phyloP scores from a whole-genome alignment of 2,113 vertebrate species.

The Anas platyrhynchos region DNA sequence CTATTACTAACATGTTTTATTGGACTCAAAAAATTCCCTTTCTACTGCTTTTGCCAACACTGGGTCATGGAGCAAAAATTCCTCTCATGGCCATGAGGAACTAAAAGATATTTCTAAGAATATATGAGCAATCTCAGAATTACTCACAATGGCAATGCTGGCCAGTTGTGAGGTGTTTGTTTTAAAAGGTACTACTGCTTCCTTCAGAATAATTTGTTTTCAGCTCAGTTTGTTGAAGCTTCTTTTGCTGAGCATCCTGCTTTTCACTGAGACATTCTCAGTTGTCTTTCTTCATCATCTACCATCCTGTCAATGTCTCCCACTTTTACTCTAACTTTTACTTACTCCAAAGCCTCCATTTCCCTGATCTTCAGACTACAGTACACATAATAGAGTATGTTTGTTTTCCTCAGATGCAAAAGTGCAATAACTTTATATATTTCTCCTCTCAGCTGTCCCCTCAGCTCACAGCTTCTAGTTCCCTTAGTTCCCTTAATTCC shows the following conservation, averaged over 20 bases:
- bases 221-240: background rate
- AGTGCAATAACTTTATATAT: background rate
- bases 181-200: background rate
- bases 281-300: background rate
- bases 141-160: background rate
- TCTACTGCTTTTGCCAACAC: background rate
- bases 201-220: background rate
- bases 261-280: background rate
- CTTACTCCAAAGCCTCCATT: background rate
- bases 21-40: background rate
- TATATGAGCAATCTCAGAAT: background rate
- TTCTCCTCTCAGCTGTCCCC: background rate
- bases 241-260: background rate
- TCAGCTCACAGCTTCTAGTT: too few relatives aligned
- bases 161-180: background rate
- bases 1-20: background rate
- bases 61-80: background rate
- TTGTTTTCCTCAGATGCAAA: background rate
- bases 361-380: background rate
- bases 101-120: background rate
- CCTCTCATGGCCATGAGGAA: background rate
- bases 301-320: background rate
- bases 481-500: too few relatives aligned
- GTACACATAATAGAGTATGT: background rate
- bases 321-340: background rate